Evolutionary conservation across 2,888 invertebrate species (phyloP), one percentile per base, ranked within the genome.

Genomic region (Hydraecia micacea): DNA sequence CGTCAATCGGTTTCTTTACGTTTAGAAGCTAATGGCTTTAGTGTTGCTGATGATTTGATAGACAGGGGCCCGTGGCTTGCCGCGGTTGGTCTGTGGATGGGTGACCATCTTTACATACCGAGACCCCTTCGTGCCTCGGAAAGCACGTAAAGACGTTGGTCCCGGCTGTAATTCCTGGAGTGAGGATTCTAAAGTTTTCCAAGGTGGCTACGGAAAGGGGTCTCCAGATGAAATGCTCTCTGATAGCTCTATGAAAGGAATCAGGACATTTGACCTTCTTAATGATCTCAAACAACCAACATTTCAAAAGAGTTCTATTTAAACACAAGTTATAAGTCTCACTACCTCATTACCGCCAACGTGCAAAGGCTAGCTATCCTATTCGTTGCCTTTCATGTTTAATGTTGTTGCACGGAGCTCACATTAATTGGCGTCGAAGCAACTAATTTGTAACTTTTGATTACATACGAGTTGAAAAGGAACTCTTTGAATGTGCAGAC

Each of bases 361-460:
- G 52, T 39, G 28, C 36, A 80, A 81, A 66, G n/a, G 21, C 15
- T 15, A 58, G 13, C 55, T 11, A 32, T n/a, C 63, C 39, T 21
- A 39, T 55, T 46, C 15, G n/a, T 25, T 71, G 5, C 70, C 46
- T 62, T 66, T 66, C n/a, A 76, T 55, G 28, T 82, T 69, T 60
- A 60, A 65, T 76, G 66, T 28, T 65, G 58, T 28, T 36, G 25
- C 36, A 71, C 15, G 42, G 32, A 66, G 52, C 42, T 52, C 60
- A 46, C 58, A 52, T 52, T 66, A 70, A 76, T 76, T 76, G 58
- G 28, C 60, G 60, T 25, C 15, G 65, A 70, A 76, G 76, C 39
- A 80, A 66, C 77, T 58, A 66, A 65, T 81, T 82, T 69, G 36
- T 65, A 82, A 80, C 75, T 80, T 82, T 70, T 83, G 42, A 76